phyloP scores from a whole-genome alignment of 1,140 invertebrate genomes.

The Sitodiplosis mosellana region DNA sequence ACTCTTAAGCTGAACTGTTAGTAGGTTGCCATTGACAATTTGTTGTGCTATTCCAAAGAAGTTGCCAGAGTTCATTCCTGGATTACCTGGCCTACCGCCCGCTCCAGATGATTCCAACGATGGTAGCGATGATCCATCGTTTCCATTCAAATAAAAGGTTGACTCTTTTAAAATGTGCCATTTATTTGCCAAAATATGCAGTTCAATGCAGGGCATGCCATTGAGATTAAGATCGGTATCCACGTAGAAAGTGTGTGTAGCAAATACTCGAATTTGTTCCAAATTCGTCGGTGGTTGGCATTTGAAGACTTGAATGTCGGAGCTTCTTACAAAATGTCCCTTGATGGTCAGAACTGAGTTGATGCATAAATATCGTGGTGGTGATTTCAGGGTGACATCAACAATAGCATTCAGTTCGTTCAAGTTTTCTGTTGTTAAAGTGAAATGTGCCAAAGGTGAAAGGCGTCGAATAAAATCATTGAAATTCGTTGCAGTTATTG shows the following conservation, averaged over 20 bases:
- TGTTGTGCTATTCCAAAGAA: neutral
- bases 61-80: neutral
- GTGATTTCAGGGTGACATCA: neutral
- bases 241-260: neutral
- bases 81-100: neutral
- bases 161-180: neutral
- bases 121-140: neutral
- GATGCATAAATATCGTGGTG: neutral
- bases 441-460: neutral
- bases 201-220: neutral
- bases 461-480: neutral
- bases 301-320: neutral
- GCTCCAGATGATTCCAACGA: neutral
- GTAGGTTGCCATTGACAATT: neutral
- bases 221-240: neutral
- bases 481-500: too few species aligned
- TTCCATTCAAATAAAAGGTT: neutral
- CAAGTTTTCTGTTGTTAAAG: neutral
- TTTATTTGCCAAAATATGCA: neutral
- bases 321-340: neutral
- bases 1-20: neutral
- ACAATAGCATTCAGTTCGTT: neutral
- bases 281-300: neutral
- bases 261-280: neutral
- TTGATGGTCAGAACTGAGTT: neutral